Conservation (phyloP, 2,888 invertebrate genomes). For the Leptinotarsa juncta region DNA sequence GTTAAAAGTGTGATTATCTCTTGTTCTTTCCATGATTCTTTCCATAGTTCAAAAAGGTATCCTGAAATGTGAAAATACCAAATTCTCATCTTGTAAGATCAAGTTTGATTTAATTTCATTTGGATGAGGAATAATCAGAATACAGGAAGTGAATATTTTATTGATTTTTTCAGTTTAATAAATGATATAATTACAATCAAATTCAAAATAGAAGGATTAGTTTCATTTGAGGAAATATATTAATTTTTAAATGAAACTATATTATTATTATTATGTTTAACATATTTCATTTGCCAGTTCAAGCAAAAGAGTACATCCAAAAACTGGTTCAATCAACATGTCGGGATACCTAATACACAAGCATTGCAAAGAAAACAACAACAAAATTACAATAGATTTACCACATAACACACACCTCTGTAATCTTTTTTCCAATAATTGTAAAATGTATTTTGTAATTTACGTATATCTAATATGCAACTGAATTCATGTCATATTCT, state of each 20-base stretch:
- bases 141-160: too few species aligned
- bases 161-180: too few species aligned
- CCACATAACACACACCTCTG: constrained; percentile 20
- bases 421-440: constrained; percentile 34
- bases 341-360: too few species aligned
- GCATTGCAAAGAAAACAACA: neutral
- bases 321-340: too few species aligned
- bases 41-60: too few species aligned
- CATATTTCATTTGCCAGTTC: neutral
- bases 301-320: neutral
- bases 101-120: neutral
- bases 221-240: too few species aligned
- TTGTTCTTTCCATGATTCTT: constrained; percentile 9
- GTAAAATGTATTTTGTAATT: constrained; percentile 43
- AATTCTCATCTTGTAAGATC: neutral
- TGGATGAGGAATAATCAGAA: neutral
- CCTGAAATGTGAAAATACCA: too few species aligned
- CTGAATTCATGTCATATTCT: constrained; percentile 56
- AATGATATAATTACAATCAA: too few species aligned
- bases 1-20: constrained; percentile 15
- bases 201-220: too few species aligned
- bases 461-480: constrained; percentile 54
- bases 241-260: too few species aligned
- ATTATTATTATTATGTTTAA: too few species aligned
- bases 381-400: constrained; percentile 27